Evolutionary conservation across 2,797 vertebrate genomes (phyloP).

Genomic region (Cephalopachus bancanus): DNA sequence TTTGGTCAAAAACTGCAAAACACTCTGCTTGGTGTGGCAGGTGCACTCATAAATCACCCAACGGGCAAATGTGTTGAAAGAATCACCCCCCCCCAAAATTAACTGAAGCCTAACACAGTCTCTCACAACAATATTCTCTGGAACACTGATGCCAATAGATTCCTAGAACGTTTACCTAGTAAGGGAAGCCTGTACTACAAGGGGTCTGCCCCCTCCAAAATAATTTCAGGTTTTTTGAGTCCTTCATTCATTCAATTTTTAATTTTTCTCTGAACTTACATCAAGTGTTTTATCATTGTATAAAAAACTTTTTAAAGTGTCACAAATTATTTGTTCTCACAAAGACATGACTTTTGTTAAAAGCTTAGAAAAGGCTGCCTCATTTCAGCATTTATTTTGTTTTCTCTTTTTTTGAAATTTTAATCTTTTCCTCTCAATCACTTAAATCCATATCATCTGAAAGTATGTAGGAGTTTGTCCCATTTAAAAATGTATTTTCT

Average conservation of each 20-base stretch:
- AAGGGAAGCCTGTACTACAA: too few species aligned
- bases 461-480: neutral
- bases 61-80: too few species aligned
- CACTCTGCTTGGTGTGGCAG: too few species aligned
- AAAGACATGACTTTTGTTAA: neutral
- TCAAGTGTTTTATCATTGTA: neutral
- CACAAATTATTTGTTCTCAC: neutral
- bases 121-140: too few species aligned
- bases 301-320: neutral
- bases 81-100: too few species aligned
- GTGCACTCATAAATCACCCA: too few species aligned
- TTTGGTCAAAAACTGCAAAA: too few species aligned
- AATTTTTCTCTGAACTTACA: neutral
- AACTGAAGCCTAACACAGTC: too few species aligned
- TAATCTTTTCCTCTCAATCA: constrained; percentile 5
- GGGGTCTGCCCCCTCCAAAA: too few species aligned
- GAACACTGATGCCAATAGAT: too few species aligned
- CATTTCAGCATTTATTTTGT: neutral
- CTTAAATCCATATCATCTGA: neutral
- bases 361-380: neutral
- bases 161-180: too few species aligned
- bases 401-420: neutral
- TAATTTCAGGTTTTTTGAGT: too few species aligned
- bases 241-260: neutral
- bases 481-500: constrained; percentile 19